Evolutionary conservation across 2,888 invertebrate species (phyloP), one percentile per base, ranked within the genome.

Genomic region (Pristionchus exspectatus): DNA sequence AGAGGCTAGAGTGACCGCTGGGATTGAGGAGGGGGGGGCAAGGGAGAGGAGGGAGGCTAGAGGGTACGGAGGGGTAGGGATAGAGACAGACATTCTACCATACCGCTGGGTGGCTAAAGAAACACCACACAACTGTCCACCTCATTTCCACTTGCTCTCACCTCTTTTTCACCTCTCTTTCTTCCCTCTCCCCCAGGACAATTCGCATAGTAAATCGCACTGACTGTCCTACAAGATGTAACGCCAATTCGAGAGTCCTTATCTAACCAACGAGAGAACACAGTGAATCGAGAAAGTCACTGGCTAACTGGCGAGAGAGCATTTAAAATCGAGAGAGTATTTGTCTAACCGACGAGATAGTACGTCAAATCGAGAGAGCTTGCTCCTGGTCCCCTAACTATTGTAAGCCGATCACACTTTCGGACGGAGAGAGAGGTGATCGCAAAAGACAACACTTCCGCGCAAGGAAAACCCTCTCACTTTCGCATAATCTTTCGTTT

Each of bases 1-100:
- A 69, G 30, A 21, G 38, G 81, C 24, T n/a, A 27, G 81, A 81
- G 50, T 81, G 81, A 81, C 81, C 81, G n/a, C 50, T 50, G 74
- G 44, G 74, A 24, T 27, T 77, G 74, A 30, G 33, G 12, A n/a
- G 74, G 10, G 21, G 10, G n/a, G n/a, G 66, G n/a, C 2, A 16
- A 69, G 69, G 38, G 74, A 21, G 33, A 1, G 4, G 77, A 44
- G 77, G 81, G 81, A 16, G 44, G 44, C 74, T 38, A 77, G 74
- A 38, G 44, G 27, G n/a, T 27, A 66, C 9, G 30, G 18, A 74
- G 33, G 30, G 33, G 44, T 0, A 18, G 33, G 21, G 38, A 24
- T 24, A 4, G 33, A 21, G 38, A 74, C 33, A 74, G 21, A 50
- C 27, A 24, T 14, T n/a, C 33, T 30, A 30, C 72, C 81, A 81